phyloP scores from a whole-genome alignment of 2,113 vertebrate genomes.

The Pelodiscus sinensis region DNA sequence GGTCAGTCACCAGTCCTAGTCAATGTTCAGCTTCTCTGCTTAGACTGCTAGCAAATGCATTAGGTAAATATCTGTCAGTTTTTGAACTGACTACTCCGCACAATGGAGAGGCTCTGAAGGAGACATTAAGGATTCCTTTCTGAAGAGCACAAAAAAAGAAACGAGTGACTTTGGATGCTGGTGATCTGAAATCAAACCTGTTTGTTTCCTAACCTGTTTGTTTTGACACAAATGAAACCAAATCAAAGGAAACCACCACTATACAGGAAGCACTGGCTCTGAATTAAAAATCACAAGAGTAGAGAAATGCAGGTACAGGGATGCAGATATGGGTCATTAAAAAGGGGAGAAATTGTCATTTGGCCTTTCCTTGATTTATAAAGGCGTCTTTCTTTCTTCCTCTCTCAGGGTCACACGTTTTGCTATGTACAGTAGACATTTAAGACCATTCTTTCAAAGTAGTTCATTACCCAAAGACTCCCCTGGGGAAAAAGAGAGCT shows the following conservation, averaged over 20 bases:
- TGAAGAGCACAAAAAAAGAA: constrained; percentile 13
- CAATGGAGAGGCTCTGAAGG: constrained; percentile 4
- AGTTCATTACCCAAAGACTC: neutral
- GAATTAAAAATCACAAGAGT: neutral
- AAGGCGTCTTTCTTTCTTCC: neutral
- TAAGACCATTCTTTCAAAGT: neutral
- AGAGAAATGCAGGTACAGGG: neutral
- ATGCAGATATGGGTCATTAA: neutral
- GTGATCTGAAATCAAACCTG: neutral
- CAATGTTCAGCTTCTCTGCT: neutral
- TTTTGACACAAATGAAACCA: neutral
- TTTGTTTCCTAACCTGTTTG: neutral
- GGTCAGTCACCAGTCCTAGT: neutral
- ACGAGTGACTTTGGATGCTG: constrained; percentile 20
- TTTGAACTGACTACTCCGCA: constrained; percentile 11
- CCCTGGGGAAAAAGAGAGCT: neutral
- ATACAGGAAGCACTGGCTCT: neutral
- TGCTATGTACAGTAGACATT: neutral
- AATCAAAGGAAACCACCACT: neutral
- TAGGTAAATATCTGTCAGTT: neutral
- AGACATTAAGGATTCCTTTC: neutral
- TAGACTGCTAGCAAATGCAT: neutral
- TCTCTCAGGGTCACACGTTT: neutral
- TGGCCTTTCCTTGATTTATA: neutral
- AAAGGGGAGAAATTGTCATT: neutral